Evolutionary conservation across 2,113 vertebrate species (phyloP), one percentile per base, ranked within the genome.

Genomic region (Haliaeetus leucogaster): DNA sequence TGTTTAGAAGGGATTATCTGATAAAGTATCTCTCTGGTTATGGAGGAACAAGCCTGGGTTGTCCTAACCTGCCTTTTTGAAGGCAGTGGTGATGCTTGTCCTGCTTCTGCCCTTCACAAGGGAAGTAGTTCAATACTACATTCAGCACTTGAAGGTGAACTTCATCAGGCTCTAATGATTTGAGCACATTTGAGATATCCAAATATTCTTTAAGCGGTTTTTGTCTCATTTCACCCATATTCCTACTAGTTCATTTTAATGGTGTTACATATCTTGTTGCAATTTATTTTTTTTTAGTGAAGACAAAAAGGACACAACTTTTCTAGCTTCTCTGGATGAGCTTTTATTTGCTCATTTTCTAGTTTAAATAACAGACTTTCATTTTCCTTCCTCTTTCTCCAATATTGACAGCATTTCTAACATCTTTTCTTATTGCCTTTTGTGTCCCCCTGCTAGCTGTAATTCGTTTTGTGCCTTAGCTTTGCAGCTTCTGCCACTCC

Each of bases 341-440:
- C 29, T 93, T 95, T 95, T 91, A 62, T 95, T 96, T 94, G 55
- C 68, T 83, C 36, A 3, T 92, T 93, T 96, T 92, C 79, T 95
- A 71, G 79, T 89, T 94, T 92, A 96, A 95, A 84, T 95, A 93
- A 87, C 53, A 96, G 63, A 48, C 66, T 92, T 96, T 83, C 25
- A 59, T 93, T 92, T 96, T 88, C 67, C 18, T 93, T 92, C 50
- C 16, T 77, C 67, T 90, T 89, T 90, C 90, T 94, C 55, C 82
- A 71, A 40, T 86, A 88, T 70, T 92, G 88, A 73, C 76, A 86
- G 59, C 76, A 74, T 90, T 95, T 95, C 88, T 89, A 96, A 84
- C 85, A 86, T 86, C 76, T 96, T 94, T 83, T 95, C 82, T 93
- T 93, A 71, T 38, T 94, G 85, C 79, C 81, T 95, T 94, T 96